A percentile compares a stretch with the other conserved stretches of the same genome.
These are phyloP conservation scores for Ceratina japonica DNA, from an alignment of 1,140 invertebrate genomes.

Conservation along the genomic window DNA sequence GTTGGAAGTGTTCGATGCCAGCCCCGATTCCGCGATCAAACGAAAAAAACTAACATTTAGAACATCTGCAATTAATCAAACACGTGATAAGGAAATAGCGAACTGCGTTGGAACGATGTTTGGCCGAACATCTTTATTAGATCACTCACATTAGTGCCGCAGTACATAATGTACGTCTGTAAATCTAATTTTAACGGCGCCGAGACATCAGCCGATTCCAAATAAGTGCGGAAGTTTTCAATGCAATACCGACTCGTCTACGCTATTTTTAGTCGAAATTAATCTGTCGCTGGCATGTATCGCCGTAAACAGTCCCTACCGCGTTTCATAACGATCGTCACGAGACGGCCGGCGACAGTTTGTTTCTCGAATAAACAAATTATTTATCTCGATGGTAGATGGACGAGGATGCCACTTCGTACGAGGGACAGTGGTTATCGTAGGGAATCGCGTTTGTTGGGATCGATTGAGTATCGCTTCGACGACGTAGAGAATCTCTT, in stretches of 20 bases:
- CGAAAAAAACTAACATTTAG: neutral
- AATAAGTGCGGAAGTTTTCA: neutral
- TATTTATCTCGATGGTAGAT: neutral
- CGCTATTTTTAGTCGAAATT: slow-evolving; percentile 1
- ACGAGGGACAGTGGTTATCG: no score
- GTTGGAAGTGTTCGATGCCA: neutral
- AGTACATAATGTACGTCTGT: no score
- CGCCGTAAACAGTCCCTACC: neutral
- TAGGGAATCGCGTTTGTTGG: no score
- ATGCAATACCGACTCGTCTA: neutral
- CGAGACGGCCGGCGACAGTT: neutral
- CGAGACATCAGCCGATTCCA: neutral
- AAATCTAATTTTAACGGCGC: neutral
- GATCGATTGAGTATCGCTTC: slow-evolving; percentile 2
- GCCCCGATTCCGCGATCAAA: neutral
- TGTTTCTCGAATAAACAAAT: neutral
- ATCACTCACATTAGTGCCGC: no score
- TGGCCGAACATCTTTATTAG: no score
- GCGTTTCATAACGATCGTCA: neutral
- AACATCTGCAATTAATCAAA: neutral
- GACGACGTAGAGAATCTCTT: neutral
- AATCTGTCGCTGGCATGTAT: slow-evolving; percentile 15
- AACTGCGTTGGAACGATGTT: no score
- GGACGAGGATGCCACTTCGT: no score
- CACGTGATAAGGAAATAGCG: no score